phyloP scores from a whole-genome alignment of 92 coral and sea anemone species.

The Isaurus tuberculatus region DNA sequence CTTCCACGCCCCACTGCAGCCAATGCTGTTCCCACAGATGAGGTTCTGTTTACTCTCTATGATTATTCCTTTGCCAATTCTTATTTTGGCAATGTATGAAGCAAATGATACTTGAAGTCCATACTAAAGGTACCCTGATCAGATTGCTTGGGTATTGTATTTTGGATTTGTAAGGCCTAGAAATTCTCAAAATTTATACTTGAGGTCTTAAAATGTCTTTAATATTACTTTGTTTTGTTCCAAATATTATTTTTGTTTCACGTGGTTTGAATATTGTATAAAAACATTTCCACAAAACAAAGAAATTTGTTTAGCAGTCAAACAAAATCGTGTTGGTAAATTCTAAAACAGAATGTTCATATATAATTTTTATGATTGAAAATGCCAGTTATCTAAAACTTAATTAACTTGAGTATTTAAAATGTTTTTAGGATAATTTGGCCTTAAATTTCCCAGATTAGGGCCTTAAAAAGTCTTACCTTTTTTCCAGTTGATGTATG shows the following conservation, averaged over 20 bases:
- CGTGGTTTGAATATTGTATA: neutral
- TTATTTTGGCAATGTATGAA: conserved; percentile 50
- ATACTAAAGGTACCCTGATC: conserved; percentile 11
- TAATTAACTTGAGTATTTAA: neutral
- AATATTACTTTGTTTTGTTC: neutral
- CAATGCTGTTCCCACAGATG: conserved; percentile 36
- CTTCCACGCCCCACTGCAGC: conserved; percentile 5
- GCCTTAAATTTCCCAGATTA: neutral
- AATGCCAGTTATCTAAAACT: neutral
- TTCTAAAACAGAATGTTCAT: conserved; percentile 5
- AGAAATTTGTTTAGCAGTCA: neutral
- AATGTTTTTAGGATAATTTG: neutral
- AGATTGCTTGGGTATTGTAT: neutral
- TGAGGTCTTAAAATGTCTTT: conserved; percentile 10
- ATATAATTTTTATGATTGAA: neutral
- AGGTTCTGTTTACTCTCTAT: conserved; percentile 50
- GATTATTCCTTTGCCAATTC: conserved; percentile 60
- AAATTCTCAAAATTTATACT: conserved; percentile 6
- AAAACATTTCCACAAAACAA: conserved; percentile 1
- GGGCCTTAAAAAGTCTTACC: conserved; percentile 5
- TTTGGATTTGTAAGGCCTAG: neutral
- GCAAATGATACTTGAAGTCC: neutral
- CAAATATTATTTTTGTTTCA: conserved; percentile 6
- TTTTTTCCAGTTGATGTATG: no score
- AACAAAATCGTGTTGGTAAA: conserved; percentile 5